Evolutionary conservation across 2,113 vertebrate genomes (phyloP), one percentile per base, ranked within the genome.

Genomic region (Anarhynchus alexandrinus): DNA sequence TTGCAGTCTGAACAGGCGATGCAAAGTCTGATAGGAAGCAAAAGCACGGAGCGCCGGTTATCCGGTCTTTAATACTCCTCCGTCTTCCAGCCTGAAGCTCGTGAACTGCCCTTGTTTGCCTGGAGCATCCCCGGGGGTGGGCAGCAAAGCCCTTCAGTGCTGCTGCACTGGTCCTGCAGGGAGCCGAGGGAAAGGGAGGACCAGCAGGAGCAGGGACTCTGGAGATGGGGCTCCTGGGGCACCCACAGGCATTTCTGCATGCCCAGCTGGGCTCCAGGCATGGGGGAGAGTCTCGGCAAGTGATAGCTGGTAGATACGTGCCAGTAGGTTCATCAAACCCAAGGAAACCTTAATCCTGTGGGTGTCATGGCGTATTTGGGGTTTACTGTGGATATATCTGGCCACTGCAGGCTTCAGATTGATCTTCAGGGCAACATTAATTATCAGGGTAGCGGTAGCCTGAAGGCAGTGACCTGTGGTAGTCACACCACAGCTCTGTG

Each of bases 11-110:
- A 19, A 3, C 29, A 52, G 62, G 13, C 0, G 9, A 12, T 26
- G 30, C 43, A 32, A 20, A 40, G 40, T 19, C 43, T 86, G 83
- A 10, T 10, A 66, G 61, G 58, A 67, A 91, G 58, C 16, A 45
- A 34, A 71, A 79, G 47, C 55, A n/a, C 5, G 6, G 54, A 47
- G 9, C 3, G 1, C 2, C 2, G 1, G 1, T 45, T 34, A 4
- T 12, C 57, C 21, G 47, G 34, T 16, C 2, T 66, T 27, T 11
- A 74, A 34, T 42, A 64, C 21, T 90, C 34, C 21, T 90, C 34
- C 6, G 1, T 54, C 25, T 72, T 42, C 15, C 51, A 52, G 23
- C 2, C 30, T 42, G 34, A 36, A 13, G 34, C 7, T 12, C 11
- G 2, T 20, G 45, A 49, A 6, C 21, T 64, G 55, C 36, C 21